Base-by-base conservation (phyloP, 2,797 vertebrate genomes). In the Numenius phaeopus region DNA sequence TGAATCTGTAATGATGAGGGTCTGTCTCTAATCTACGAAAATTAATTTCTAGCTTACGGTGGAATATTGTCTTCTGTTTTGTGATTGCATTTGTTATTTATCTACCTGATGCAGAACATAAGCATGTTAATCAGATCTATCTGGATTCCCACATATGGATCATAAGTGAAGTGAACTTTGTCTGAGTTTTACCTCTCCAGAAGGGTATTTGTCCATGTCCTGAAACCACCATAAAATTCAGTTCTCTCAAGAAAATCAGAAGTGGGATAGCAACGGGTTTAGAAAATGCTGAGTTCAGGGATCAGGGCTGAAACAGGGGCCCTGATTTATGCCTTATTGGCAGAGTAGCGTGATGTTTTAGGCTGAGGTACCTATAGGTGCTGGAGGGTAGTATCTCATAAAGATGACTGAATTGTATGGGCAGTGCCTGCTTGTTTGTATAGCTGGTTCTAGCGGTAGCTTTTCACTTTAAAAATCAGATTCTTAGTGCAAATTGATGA, bases 401-500 rank as follows among this genome's bases (percentile, higher is more conserved):
- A 59, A 81, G 66, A 34, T 57, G 75, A 46, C 34, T 27, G 55
- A 71, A 29, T 14, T 54, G 26, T 69, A n/a, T 61, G 29, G 61
- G 40, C 71, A 72, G 34, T 50, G 47, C 49, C 73, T 83, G 34
- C 42, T 92, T 88, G 32, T 72, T 78, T 84, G 54, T 93, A 11
- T 83, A 54, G 77, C 50, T 78, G 55, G 47, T 54, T 95, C 71
- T 65, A 78, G 62, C 71, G 87, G 87, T 54, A 89, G 27, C 50
- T 88, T 89, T 93, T 90, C 64, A 71, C 58, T 90, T 72, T 0
- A 72, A 75, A 77, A 67, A 83, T 86, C 46, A 72, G n/a, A 83
- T 92, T 91, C 72, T 91, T 69, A 17, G 52, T 90, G 69, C 75
- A 82, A 83, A 83, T 67, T 77, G 86, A 73, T 90, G 95, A 72